phyloP scores from a whole-genome alignment of 1,140 invertebrate species.

The Diachasmimorpha longicaudata region DNA sequence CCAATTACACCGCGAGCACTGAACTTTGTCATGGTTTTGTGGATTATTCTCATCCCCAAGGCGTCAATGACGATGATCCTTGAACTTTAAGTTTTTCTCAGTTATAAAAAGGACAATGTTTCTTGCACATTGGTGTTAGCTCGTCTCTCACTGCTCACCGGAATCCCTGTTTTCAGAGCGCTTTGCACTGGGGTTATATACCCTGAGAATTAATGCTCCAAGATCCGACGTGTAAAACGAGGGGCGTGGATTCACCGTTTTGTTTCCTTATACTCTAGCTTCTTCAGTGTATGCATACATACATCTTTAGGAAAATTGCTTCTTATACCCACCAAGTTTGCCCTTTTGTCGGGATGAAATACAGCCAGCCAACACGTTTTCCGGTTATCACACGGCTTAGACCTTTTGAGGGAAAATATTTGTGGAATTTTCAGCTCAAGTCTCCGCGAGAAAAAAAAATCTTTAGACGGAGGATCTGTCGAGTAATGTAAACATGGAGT shows the following conservation, averaged over 20 bases:
- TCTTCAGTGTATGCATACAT: conserved; percentile 1
- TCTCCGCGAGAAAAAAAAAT: too few relatives aligned
- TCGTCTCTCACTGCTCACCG: not conserved
- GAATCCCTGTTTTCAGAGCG: conserved; percentile 15
- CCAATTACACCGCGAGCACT: too few relatives aligned
- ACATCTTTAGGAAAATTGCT: not conserved
- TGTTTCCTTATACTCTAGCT: conserved; percentile 12
- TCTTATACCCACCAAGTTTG: conserved; percentile 4
- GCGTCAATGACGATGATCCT: not conserved
- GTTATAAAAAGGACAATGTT: not conserved
- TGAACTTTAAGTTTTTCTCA: not conserved
- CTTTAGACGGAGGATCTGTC: too few relatives aligned
- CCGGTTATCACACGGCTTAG: not conserved
- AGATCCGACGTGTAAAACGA: conserved; percentile 26
- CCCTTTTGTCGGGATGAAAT: conserved; percentile 19
- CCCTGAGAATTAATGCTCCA: conserved; percentile 19
- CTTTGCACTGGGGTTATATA: not conserved
- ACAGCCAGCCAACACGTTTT: conserved; percentile 11
- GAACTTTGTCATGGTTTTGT: too few relatives aligned
- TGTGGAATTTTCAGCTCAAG: not conserved
- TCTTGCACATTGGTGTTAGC: not conserved
- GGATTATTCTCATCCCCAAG: too few relatives aligned
- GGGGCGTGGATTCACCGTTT: conserved; percentile 14
- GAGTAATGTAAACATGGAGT: too few relatives aligned
- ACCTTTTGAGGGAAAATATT: not conserved